Evolutionary conservation across 2,797 vertebrate genomes (phyloP).

Genomic region (Macropus fuliginosus): DNA sequence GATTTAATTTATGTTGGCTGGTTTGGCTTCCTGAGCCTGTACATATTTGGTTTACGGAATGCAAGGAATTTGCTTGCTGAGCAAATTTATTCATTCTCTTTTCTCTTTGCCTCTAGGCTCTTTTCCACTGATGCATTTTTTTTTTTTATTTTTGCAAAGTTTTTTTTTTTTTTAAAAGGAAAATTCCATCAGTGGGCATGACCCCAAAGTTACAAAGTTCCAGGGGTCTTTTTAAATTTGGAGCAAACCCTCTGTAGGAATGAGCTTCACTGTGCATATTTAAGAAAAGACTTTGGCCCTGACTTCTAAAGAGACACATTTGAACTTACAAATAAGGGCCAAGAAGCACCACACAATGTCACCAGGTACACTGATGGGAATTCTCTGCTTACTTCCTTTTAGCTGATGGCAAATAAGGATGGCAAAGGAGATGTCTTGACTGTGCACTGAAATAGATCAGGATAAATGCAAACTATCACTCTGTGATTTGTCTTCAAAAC

Average conservation of each 20-base stretch:
- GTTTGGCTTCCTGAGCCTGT: conserved; percentile 53
- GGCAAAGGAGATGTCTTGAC: neutral
- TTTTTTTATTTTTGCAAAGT: conserved; percentile 2
- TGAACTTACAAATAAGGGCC: neutral
- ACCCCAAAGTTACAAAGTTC: neutral
- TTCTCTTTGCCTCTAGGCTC: conserved; percentile 35
- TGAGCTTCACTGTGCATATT: neutral
- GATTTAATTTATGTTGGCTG: conserved; percentile 43
- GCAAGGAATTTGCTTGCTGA: conserved; percentile 65
- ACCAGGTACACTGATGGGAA: neutral
- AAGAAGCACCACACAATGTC: neutral
- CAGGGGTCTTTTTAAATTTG: conserved; percentile 24
- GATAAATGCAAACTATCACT: neutral
- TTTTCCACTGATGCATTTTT: conserved; percentile 43
- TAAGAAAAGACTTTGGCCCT: neutral
- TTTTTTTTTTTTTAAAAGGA: neutral
- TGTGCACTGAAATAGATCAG: neutral
- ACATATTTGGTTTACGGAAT: conserved; percentile 50
- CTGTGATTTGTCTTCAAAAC: neutral
- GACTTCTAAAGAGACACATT: neutral
- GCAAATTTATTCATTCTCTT: conserved; percentile 61
- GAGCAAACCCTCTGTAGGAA: conserved; percentile 41
- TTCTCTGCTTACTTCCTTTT: neutral
- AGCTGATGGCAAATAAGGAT: neutral
- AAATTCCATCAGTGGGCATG: conserved; percentile 35